Conservation (phyloP, 2,888 invertebrate genomes). For the Nephrocerus scutellatus region DNA sequence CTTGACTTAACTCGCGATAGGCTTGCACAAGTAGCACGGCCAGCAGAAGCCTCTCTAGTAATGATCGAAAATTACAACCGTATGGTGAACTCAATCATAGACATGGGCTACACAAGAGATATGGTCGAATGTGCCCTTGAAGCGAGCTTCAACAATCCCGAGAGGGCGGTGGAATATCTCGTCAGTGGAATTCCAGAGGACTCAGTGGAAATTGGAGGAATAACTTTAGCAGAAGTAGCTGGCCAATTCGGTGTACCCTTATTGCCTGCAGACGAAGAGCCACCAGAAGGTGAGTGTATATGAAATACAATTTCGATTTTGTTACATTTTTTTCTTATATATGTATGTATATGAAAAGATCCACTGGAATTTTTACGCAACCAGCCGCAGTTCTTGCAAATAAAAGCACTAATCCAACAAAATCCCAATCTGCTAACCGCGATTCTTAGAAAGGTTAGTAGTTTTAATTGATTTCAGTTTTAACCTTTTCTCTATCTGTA, state of each 20-base stretch:
- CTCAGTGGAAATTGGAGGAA: too few species aligned
- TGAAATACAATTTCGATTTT: too few species aligned
- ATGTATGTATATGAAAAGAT: too few species aligned
- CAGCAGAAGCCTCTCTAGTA: too few species aligned
- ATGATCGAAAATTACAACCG: constrained; percentile 70
- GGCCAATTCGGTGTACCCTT: too few species aligned
- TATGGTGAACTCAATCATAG: constrained; percentile 84
- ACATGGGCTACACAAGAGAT: constrained; percentile 88
- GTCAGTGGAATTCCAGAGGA: constrained; percentile 82
- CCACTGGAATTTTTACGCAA: constrained; percentile 83
- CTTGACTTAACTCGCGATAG: too few species aligned
- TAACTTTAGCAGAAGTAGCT: constrained; percentile 21
- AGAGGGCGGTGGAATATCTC: constrained; percentile 96
- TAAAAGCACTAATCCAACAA: constrained; percentile 87
- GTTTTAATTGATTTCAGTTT: too few species aligned
- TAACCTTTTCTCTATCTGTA: too few species aligned
- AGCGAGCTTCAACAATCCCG: constrained; percentile 95
- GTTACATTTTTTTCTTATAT: not conserved
- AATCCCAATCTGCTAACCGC: constrained; percentile 90
- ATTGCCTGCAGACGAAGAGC: too few species aligned
- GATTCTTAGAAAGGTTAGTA: constrained; percentile 70
- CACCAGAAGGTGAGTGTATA: constrained; percentile 35
- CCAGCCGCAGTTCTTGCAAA: constrained; percentile 96
- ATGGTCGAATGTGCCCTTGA: constrained; percentile 84
- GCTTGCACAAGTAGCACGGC: too few species aligned